Base-by-base conservation (phyloP, 2,888 invertebrate genomes). In the Blera fallax region DNA sequence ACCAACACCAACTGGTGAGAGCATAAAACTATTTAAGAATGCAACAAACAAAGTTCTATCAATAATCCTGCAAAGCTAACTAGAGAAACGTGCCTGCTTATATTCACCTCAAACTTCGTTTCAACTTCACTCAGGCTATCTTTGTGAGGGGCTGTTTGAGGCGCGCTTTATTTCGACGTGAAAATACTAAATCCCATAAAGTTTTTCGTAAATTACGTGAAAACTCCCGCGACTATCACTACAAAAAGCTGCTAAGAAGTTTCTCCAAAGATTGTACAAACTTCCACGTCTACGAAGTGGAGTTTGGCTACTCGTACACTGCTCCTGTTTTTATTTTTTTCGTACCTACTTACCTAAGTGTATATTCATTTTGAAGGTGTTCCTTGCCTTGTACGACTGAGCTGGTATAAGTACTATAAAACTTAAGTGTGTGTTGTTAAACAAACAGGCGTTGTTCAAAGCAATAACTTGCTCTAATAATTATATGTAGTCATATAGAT, bases 171-270 rank as follows among this genome's bases (percentile, higher is more conserved):
- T 78, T 79, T 62, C 10, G 34, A 74, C 69, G 70, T 64, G 64
- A 64, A 76, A 85, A 85, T 70, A 56, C 43, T 56, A 76, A 76
- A 76, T 74, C 65, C 74, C 65, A 37, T 52, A 65, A 76, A 85
- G 58, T 81, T 81, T 80, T 81, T 70, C 80, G 64, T 48, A 76
- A 80, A 85, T 81, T 80, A 85, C 84, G 84, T 84, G 84, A 76
- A 84, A 84, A 85, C 52, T 80, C 24, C 34, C 69, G 65, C 45
- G 32, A 84, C 80, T 80, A 80, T 80, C 74, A 62, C 60, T 43
- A 32, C 8, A 7, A 52, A 56, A 37, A 40, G 14, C 27, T 64
- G 62, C 45, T 69, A 37, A 64, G 21, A 43, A 74, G 34, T 67
- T 73, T 79, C 21, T 1, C 3, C 5, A 56, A 64, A 73, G 72